Percentiles rank a stretch among this genome's conserved stretches.
Evolutionary conservation across 2,888 invertebrate genomes (phyloP).

Genomic region (Papilio demoleus): DNA sequence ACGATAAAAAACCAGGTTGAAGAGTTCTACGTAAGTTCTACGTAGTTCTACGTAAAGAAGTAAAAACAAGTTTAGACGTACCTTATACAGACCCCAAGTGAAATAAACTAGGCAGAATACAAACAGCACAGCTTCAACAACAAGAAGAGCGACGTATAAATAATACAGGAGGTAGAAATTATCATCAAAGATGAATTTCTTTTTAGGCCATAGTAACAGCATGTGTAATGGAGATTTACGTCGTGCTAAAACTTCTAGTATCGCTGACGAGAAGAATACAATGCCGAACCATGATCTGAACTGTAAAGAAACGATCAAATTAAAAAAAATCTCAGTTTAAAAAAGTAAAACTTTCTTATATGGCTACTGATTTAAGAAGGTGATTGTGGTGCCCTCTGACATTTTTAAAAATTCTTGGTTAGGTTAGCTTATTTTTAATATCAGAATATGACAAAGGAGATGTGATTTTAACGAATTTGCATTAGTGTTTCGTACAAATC

Average conservation of each 20-base stretch:
- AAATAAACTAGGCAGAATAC: slow-evolving; percentile 47
- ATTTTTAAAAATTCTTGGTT: too few species aligned
- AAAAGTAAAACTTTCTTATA: too few species aligned
- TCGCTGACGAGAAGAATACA: slow-evolving; percentile 49
- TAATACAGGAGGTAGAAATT: slow-evolving; percentile 45
- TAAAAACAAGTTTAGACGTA: slow-evolving; percentile 44
- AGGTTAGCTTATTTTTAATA: too few species aligned
- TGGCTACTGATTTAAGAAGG: too few species aligned
- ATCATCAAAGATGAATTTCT: slow-evolving; percentile 16
- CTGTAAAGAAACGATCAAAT: slow-evolving; percentile 47
- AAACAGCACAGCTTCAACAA: slow-evolving; percentile 50
- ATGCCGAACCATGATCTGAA: slow-evolving; percentile 51
- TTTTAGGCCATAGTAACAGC: slow-evolving; percentile 36
- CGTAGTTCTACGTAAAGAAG: too few species aligned
- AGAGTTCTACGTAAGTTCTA: too few species aligned
- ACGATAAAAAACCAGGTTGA: too few species aligned
- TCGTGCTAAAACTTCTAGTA: slow-evolving; percentile 49
- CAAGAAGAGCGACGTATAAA: slow-evolving; percentile 46
- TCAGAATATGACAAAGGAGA: too few species aligned
- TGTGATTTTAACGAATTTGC: too few species aligned
- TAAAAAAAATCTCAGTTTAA: too few species aligned
- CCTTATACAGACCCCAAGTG: slow-evolving; percentile 49
- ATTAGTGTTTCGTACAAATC: too few species aligned
- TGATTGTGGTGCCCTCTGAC: too few species aligned
- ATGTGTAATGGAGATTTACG: slow-evolving; percentile 42